Percentiles rank a stretch among this genome's conserved stretches.
phyloP scores from a whole-genome alignment of 2,113 vertebrate genomes.

The Sphyrna mokarran region DNA sequence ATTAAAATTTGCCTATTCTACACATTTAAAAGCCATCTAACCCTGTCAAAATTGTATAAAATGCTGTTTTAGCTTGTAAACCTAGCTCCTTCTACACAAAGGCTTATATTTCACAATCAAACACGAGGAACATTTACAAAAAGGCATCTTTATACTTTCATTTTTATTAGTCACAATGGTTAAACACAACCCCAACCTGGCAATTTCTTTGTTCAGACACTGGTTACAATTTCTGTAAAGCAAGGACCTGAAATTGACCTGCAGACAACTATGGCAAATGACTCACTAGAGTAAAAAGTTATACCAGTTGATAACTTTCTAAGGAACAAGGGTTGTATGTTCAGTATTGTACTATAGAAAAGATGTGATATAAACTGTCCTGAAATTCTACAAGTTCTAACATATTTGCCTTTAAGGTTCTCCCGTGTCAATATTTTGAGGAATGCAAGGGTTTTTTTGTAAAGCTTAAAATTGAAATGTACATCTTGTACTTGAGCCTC shows the following conservation, averaged over 20 bases:
- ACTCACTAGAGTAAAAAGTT: not conserved
- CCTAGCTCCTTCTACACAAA: not conserved
- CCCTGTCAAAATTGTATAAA: conserved; percentile 29
- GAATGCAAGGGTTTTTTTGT: conserved; percentile 66
- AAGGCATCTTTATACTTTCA: conserved; percentile 30
- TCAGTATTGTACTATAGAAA: conserved; percentile 36
- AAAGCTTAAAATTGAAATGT: conserved; percentile 65
- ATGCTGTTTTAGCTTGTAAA: conserved; percentile 34
- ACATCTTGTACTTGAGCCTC: conserved; percentile 69
- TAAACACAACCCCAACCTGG: conserved; percentile 12
- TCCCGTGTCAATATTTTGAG: conserved; percentile 65
- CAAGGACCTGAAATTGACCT: conserved; percentile 7
- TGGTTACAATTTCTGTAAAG: conserved; percentile 23
- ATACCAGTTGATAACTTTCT: not conserved
- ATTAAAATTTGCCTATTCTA: conserved; percentile 31
- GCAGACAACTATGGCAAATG: not conserved
- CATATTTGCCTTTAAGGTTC: conserved; percentile 48
- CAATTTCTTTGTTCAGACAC: conserved; percentile 14
- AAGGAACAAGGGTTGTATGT: conserved; percentile 31
- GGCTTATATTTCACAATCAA: conserved; percentile 30
- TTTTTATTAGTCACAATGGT: conserved; percentile 23
- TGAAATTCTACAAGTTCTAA: conserved; percentile 24
- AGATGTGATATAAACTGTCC: conserved; percentile 29
- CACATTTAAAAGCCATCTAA: conserved; percentile 27
- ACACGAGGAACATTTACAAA: not conserved